These are phyloP conservation scores for Cardinalis cardinalis DNA, from an alignment of 2,113 vertebrate genomes.

Conservation along the genomic window DNA sequence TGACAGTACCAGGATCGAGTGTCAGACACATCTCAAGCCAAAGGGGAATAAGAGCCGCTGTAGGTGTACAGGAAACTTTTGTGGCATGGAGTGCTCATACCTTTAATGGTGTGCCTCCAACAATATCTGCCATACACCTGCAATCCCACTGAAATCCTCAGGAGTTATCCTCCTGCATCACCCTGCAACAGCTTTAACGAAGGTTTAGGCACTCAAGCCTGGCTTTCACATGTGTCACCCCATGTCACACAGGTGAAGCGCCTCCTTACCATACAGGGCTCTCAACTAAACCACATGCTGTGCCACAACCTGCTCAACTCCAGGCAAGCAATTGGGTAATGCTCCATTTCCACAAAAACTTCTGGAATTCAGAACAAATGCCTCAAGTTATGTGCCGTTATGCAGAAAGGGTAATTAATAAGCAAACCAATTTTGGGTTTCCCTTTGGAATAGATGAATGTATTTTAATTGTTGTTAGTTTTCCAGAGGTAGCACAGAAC, in stretches of 20 bases:
- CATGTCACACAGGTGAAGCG: neutral
- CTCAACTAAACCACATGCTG: neutral
- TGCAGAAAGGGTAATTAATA: neutral
- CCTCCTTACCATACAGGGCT: neutral
- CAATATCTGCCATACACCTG: neutral
- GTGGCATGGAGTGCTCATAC: rapidly evolving
- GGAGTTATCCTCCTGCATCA: neutral
- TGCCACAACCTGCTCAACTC: rapidly evolving
- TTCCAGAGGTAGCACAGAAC: neutral
- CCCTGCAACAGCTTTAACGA: neutral
- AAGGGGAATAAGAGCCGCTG: neutral
- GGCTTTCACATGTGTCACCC: rapidly evolving
- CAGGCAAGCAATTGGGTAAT: neutral
- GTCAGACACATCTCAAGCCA: neutral
- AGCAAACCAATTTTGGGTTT: neutral
- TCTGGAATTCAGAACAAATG: neutral
- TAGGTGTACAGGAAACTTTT: neutral
- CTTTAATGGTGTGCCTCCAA: neutral
- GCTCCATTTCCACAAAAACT: neutral
- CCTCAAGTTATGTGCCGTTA: neutral
- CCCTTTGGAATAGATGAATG: neutral
- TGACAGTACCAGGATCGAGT: neutral
- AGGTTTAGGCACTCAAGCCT: neutral
- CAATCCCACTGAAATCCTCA: neutral
- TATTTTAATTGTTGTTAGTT: neutral